Conservation (phyloP, 1,140 invertebrate species). For the Bradynema listronoti region DNA sequence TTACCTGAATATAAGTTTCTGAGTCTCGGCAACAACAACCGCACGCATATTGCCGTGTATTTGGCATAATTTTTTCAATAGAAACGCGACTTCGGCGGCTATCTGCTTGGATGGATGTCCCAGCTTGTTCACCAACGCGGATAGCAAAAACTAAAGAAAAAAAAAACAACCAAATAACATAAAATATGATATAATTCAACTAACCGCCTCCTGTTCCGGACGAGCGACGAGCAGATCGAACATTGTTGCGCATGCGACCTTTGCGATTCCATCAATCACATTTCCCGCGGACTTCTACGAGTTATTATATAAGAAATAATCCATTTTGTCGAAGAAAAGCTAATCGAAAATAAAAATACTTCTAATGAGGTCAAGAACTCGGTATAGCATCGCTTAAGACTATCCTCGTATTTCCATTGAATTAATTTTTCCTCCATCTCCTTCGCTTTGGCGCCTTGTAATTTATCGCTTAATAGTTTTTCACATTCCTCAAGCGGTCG, state of each 20-base stretch:
- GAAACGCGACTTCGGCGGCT: slow-evolving; percentile 76
- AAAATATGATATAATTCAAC: slow-evolving; percentile 19
- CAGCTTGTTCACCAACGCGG: slow-evolving; percentile 82
- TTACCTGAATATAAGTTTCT: slow-evolving; percentile 30
- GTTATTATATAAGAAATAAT: too few species aligned
- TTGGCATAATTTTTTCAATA: slow-evolving; percentile 72
- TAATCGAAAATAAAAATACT: slow-evolving; percentile 70
- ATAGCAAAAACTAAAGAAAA: slow-evolving; percentile 66
- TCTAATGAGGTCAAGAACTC: slow-evolving; percentile 67
- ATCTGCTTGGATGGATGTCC: slow-evolving; percentile 83
- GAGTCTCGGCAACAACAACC: slow-evolving; percentile 24
- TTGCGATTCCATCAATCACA: slow-evolving; percentile 43
- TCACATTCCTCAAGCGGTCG: slow-evolving; percentile 61
- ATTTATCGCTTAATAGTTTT: slow-evolving; percentile 46
- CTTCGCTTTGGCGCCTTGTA: slow-evolving; percentile 58
- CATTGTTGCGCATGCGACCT: slow-evolving; percentile 60
- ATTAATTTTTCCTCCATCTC: slow-evolving; percentile 61
- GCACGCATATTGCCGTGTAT: slow-evolving; percentile 86
- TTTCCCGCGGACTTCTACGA: slow-evolving; percentile 21
- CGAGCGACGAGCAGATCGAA: slow-evolving; percentile 73
- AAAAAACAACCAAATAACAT: background rate
- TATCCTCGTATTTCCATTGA: slow-evolving; percentile 73
- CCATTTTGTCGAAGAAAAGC: slow-evolving; percentile 59
- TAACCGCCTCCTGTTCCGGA: slow-evolving; percentile 78
- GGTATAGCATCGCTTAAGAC: slow-evolving; percentile 72